These are phyloP conservation scores for Numenius phaeopus DNA, from an alignment of 2,797 vertebrate genomes.

Conservation along the genomic window DNA sequence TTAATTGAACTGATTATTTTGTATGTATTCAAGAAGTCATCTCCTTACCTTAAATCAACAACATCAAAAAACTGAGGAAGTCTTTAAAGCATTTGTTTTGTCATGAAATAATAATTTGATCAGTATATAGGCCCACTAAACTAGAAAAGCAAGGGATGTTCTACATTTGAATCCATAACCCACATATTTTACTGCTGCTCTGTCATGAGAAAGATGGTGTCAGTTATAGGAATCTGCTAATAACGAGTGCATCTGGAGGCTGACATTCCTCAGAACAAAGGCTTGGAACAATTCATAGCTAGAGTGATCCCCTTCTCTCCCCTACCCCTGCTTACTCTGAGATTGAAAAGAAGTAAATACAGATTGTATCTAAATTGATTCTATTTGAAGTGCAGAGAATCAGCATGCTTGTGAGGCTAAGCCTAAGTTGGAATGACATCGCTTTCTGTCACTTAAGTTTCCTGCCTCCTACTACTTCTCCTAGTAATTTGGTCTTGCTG, in stretches of 20 bases:
- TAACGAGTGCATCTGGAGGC: neutral
- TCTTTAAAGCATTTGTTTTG: neutral
- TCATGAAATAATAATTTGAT: neutral
- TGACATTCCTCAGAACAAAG: neutral
- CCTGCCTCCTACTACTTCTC: neutral
- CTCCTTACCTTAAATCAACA: neutral
- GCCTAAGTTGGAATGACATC: neutral
- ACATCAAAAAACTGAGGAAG: neutral
- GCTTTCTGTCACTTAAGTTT: neutral
- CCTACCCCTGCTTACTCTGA: neutral
- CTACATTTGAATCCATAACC: neutral
- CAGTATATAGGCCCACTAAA: neutral
- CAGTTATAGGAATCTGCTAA: neutral
- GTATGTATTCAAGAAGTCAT: neutral
- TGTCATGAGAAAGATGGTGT: neutral
- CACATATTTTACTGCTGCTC: neutral
- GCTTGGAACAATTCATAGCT: neutral
- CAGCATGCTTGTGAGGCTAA: neutral
- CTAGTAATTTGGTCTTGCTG: neutral
- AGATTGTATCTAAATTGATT: neutral
- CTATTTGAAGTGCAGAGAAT: neutral
- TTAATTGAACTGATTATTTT: neutral
- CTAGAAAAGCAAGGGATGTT: neutral
- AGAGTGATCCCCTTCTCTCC: neutral
- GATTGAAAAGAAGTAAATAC: neutral